Evolutionary conservation across 2,113 vertebrate species (phyloP).

Genomic region (Taxidea taxus): DNA sequence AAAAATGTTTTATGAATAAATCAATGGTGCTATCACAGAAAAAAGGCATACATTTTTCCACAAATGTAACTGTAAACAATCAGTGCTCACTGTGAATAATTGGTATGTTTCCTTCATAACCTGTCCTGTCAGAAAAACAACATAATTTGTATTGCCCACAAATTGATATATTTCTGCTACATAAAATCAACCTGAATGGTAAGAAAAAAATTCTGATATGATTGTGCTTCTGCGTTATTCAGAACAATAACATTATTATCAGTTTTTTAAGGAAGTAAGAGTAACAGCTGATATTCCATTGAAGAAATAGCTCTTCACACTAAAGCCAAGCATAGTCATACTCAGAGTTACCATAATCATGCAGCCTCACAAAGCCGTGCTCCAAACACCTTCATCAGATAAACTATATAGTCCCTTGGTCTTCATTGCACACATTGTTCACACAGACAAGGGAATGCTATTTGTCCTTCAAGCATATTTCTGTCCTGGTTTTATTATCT

Average conservation of each 20-base stretch:
- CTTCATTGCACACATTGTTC: neutral
- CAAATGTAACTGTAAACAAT: neutral
- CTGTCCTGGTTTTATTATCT: neutral
- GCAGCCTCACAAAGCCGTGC: neutral
- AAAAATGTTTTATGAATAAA: conserved; percentile 38
- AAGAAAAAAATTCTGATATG: neutral
- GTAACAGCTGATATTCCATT: neutral
- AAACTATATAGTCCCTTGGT: neutral
- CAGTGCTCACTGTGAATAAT: neutral
- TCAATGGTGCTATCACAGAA: neutral
- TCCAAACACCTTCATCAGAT: neutral
- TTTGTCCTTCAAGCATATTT: neutral
- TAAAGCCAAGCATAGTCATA: neutral
- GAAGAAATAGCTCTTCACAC: neutral
- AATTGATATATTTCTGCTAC: neutral
- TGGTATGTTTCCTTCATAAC: conserved; percentile 32
- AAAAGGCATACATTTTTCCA: neutral
- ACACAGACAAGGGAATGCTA: neutral
- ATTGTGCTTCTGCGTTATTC: neutral
- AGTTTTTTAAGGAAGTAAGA: neutral
- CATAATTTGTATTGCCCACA: neutral
- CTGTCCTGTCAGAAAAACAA: neutral
- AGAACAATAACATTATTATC: conserved; percentile 4
- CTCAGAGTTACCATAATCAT: neutral
- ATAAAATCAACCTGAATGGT: neutral